Evolutionary conservation across 2,797 vertebrate species (phyloP).

Genomic region (Acanthopagrus latus): DNA sequence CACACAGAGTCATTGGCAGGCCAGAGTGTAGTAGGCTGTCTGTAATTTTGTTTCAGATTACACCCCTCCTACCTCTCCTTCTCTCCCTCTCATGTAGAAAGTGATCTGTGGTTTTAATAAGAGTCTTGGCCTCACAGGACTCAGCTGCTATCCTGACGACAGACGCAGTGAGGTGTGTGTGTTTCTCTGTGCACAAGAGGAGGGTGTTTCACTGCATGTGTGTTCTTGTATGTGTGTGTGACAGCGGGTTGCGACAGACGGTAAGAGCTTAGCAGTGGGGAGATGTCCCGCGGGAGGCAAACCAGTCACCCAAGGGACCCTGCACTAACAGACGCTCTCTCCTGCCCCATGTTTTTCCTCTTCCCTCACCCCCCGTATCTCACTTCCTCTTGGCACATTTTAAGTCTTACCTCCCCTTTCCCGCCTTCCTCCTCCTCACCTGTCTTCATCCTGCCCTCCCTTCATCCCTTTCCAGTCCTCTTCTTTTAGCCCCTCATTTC

Average conservation of each 20-base stretch:
- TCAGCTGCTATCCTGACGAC: constrained; percentile 97
- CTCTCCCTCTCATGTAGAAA: constrained; percentile 88
- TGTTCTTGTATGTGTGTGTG: constrained; percentile 68
- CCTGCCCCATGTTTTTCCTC: constrained; percentile 47
- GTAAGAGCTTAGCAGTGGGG: constrained; percentile 76
- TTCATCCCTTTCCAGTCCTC: not conserved
- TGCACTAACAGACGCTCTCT: constrained; percentile 79
- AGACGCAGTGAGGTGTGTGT: constrained; percentile 79
- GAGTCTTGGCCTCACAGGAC: constrained; percentile 94
- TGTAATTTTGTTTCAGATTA: constrained; percentile 78
- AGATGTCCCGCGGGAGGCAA: constrained; percentile 78
- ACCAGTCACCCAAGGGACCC: constrained; percentile 90
- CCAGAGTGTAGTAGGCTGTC: constrained; percentile 62
- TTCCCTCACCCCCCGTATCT: not conserved
- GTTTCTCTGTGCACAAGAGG: constrained; percentile 3
- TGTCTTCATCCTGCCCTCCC: constrained; percentile 19
- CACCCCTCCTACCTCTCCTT: constrained; percentile 72
- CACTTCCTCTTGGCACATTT: constrained; percentile 8
- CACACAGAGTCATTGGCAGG: constrained; percentile 53
- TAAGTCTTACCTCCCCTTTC: constrained; percentile 24
- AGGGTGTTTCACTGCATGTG: constrained; percentile 51
- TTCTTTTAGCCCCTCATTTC: constrained; percentile 18
- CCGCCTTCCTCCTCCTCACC: constrained; percentile 36
- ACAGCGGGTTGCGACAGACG: constrained; percentile 88
- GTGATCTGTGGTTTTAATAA: constrained; percentile 99